phyloP scores from a whole-genome alignment of 2,888 invertebrate genomes.

The Stegana nigrithorax region DNA sequence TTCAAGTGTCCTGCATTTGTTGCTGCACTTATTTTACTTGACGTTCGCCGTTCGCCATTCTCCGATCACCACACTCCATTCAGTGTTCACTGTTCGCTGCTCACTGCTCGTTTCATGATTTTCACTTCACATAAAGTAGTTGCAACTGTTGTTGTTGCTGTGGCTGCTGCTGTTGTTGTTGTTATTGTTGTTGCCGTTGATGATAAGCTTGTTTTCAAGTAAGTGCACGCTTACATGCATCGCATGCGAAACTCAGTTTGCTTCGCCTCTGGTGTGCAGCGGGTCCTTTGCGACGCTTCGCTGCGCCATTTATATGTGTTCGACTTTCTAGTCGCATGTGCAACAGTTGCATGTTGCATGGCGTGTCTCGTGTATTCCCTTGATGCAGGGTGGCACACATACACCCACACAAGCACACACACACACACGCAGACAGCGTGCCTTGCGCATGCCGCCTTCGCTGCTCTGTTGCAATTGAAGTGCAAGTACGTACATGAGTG shows the following conservation, averaged over 20 bases:
- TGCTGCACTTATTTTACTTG: background rate
- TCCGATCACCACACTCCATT: too few relatives aligned
- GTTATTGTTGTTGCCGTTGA: constrained; percentile 4
- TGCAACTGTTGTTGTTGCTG: too few relatives aligned
- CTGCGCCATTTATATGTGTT: background rate
- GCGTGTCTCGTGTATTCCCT: too few relatives aligned
- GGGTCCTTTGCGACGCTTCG: background rate
- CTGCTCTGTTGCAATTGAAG: too few relatives aligned
- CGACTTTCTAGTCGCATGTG: background rate
- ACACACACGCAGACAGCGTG: too few relatives aligned
- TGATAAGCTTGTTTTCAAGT: constrained; percentile 12
- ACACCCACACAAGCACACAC: background rate
- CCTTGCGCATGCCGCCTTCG: too few relatives aligned
- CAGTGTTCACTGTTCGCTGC: too few relatives aligned
- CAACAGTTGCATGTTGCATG: background rate
- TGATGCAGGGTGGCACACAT: too few relatives aligned
- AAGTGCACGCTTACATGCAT: background rate
- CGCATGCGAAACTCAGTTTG: constrained; percentile 1
- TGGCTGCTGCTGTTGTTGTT: background rate
- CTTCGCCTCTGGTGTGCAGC: constrained; percentile 7
- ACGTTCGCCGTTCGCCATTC: too few relatives aligned
- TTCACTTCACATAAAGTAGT: too few relatives aligned
- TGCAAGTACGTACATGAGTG: too few relatives aligned
- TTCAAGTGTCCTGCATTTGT: constrained; percentile 13
- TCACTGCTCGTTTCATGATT: too few relatives aligned